phyloP scores from a whole-genome alignment of 1,140 invertebrate species.

The Dreissena polymorpha region DNA sequence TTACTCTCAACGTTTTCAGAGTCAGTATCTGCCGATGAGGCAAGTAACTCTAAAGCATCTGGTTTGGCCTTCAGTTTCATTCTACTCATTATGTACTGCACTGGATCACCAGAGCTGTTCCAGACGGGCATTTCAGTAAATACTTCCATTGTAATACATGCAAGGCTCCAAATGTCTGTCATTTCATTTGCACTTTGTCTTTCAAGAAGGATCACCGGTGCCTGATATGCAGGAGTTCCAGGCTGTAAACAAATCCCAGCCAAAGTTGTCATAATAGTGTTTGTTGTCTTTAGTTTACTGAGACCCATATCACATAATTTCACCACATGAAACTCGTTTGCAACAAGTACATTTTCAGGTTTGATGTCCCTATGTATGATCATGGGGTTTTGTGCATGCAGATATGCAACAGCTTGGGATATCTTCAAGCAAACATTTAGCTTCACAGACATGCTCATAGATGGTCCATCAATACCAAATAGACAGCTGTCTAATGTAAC shows the following conservation, averaged over 20 bases:
- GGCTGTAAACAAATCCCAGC: slow-evolving; percentile 20
- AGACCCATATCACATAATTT: slow-evolving; percentile 56
- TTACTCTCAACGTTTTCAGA: too few species aligned
- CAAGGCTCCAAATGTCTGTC: slow-evolving; percentile 26
- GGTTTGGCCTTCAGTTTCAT: too few species aligned
- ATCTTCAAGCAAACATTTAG: slow-evolving; percentile 18
- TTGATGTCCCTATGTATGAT: slow-evolving; percentile 57
- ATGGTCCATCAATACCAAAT: slow-evolving; percentile 28
- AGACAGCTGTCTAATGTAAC: slow-evolving; percentile 53
- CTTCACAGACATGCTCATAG: slow-evolving; percentile 1
- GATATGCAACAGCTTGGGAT: slow-evolving; percentile 45
- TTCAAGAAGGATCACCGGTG: slow-evolving; percentile 10
- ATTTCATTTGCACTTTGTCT: slow-evolving; percentile 13
- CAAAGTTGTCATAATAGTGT: slow-evolving; percentile 39
- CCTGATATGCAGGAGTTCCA: slow-evolving; percentile 44
- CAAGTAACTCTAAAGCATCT: too few species aligned
- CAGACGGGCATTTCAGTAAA: slow-evolving; percentile 19
- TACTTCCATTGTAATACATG: slow-evolving; percentile 26
- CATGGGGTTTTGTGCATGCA: slow-evolving; percentile 43
- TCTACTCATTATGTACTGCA: too few species aligned
- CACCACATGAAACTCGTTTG: slow-evolving; percentile 32
- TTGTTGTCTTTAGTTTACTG: slow-evolving; percentile 53
- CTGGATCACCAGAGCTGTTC: not conserved
- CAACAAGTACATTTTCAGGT: slow-evolving; percentile 50
- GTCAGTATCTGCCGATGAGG: too few species aligned